Percentiles rank a stretch among this genome's conserved stretches.
These are phyloP conservation scores for Lasiurus cinereus DNA, from an alignment of 2,113 vertebrate genomes.

Conservation along the genomic window DNA sequence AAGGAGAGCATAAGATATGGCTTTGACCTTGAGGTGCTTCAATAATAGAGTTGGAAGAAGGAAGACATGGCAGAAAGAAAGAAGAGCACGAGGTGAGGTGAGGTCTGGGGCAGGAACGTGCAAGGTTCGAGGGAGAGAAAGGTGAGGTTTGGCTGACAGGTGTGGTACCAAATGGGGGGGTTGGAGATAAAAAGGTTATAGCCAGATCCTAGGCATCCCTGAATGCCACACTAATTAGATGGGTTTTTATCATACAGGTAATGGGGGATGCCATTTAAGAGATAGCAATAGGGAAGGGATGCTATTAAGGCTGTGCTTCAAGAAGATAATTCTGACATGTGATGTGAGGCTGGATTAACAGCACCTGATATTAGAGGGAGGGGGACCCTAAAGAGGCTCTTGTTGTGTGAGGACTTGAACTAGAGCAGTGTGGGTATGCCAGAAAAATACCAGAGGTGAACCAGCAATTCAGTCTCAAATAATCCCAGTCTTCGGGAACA, in stretches of 20 bases:
- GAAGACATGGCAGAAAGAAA: not conserved
- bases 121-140: not conserved
- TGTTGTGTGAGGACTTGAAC: not conserved
- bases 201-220: not conserved
- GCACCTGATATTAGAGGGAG: not conserved
- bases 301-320: not conserved
- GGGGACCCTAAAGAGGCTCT: not conserved
- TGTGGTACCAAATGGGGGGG: not conserved
- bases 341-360: not conserved
- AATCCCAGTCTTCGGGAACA: not conserved
- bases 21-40: conserved; percentile 29
- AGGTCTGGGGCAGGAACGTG: not conserved
- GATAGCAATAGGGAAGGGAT: not conserved
- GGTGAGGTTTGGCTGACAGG: not conserved
- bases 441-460: not conserved
- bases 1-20: no score
- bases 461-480: not conserved
- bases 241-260: conserved; percentile 38
- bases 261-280: conserved; percentile 10
- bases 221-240: not conserved
- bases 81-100: not conserved
- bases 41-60: not conserved
- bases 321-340: not conserved
- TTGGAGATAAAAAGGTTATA: not conserved
- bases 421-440: not conserved